phyloP scores from a whole-genome alignment of 2,113 vertebrate species.

The Lichenostomus cassidix region DNA sequence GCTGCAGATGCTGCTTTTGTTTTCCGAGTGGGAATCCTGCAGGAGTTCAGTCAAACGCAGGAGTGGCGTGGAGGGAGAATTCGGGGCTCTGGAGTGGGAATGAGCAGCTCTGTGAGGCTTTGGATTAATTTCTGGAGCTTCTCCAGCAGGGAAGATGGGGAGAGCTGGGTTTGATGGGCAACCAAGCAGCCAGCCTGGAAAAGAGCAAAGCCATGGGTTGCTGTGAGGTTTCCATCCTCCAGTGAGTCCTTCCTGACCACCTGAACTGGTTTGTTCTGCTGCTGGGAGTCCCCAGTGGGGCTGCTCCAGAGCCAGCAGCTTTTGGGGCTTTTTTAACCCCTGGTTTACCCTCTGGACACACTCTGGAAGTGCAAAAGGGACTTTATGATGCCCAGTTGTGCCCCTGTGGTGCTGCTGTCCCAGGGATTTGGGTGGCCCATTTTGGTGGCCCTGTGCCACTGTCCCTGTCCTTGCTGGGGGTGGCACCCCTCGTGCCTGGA shows the following conservation, averaged over 20 bases:
- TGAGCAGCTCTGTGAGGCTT: background rate
- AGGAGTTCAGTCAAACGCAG: background rate
- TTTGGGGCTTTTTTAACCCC: background rate
- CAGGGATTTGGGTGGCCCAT: background rate
- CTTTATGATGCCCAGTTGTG: background rate
- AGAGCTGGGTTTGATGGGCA: background rate
- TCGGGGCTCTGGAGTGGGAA: background rate
- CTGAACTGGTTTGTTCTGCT: background rate
- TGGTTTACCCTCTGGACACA: fast-evolving
- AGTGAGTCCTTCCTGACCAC: background rate
- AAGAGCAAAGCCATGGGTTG: fast-evolving
- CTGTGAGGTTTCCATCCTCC: background rate
- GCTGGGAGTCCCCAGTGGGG: too few relatives aligned
- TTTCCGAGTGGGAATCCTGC: background rate
- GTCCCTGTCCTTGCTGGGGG: background rate
- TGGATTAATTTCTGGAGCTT: background rate
- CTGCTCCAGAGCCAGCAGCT: fast-evolving
- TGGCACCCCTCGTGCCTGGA: background rate
- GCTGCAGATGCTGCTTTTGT: background rate
- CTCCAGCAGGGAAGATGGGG: background rate
- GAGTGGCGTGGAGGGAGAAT: background rate
- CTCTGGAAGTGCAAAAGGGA: background rate
- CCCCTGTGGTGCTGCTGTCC: background rate
- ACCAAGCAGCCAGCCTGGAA: fast-evolving
- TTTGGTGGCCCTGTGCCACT: background rate